Evolutionary conservation across 2,797 vertebrate species (phyloP), one percentile per base, ranked within the genome.

Genomic region (Acipenser oxyrinchus): DNA sequence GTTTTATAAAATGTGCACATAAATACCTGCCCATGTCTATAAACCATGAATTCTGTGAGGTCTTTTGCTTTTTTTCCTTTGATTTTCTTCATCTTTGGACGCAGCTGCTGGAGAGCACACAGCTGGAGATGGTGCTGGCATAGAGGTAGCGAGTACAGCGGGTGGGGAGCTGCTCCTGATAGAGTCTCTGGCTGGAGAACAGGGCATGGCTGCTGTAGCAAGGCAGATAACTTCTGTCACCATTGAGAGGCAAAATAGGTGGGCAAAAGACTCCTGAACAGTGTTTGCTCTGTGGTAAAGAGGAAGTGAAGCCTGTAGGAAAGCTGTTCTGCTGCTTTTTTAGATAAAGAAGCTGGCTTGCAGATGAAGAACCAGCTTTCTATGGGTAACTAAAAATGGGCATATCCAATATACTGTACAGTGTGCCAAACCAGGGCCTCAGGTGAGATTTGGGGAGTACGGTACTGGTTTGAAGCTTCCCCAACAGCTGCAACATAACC

Each of bases 291-390:
- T n/a, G 62, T 13, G 49, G 11, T 48, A 12, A 58, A 52, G 48
- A 37, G 52, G n/a, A 13, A 48, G 52, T 51, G 64, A 51, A 48
- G 52, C 64, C 37, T 10, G 23, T 48, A 37, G 37, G 64, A 50
- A 51, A 58, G 64, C 64, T 52, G 9, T 18, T 37, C 37, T 37
- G 37, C 37, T 37, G 37, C 11, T 12, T 11, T 55, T 52, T 10
- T 52, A 65, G 64, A 65, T 65, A 65, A 65, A 65, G 18, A 37
- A 65, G 53, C 64, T 49, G 64, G 64, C 52, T 37, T 10, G 64
- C 60, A 53, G 49, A 66, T 65, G 52, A 76, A 67, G 71, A 60
- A 68, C 63, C 6, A 18, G 62, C 66, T 79, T 76, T 78, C 69
- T 60, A 60, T 52, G 57, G 66, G 59, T 67, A 53, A 9, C 52